phyloP scores from a whole-genome alignment of 2,888 invertebrate genomes.

The Oscheius onirici region DNA sequence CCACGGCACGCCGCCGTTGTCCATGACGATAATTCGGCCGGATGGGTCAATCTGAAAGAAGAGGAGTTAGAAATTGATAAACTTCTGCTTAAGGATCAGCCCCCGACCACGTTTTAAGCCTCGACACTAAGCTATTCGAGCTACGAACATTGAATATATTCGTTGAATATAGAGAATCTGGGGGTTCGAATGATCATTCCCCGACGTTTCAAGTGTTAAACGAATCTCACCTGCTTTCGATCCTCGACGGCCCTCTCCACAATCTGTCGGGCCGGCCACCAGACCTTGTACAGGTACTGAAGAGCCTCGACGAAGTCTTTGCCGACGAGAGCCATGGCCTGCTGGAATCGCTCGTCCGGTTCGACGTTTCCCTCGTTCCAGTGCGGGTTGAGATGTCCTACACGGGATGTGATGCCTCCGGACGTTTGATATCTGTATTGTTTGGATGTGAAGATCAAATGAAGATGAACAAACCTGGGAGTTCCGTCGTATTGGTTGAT shows the following conservation, averaged over 20 bases:
- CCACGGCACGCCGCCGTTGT: slow-evolving; percentile 83
- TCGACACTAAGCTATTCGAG: too few species aligned
- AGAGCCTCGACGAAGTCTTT: slow-evolving; percentile 82
- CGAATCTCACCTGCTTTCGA: slow-evolving; percentile 74
- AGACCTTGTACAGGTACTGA: slow-evolving; percentile 77
- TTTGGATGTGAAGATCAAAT: slow-evolving; percentile 4
- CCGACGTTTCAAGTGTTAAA: background rate
- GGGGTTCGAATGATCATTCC: too few species aligned
- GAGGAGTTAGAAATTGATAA: too few species aligned
- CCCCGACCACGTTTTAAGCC: too few species aligned
- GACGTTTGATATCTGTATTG: slow-evolving; percentile 55
- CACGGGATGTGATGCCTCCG: slow-evolving; percentile 75
- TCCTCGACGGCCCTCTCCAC: slow-evolving; percentile 81
- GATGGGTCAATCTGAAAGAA: slow-evolving; percentile 78
- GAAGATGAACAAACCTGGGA: slow-evolving; percentile 45
- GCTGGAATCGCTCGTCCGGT: slow-evolving; percentile 60
- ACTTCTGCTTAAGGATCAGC: too few species aligned
- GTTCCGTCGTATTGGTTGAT: slow-evolving; percentile 76
- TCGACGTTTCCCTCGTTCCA: slow-evolving; percentile 80
- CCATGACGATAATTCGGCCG: slow-evolving; percentile 83
- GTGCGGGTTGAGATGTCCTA: slow-evolving; percentile 83
- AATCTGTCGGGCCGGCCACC: slow-evolving; percentile 86
- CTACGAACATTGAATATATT: too few species aligned
- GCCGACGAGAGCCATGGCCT: slow-evolving; percentile 71
- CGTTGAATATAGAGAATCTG: too few species aligned